Base-by-base conservation (phyloP, 2,797 vertebrate genomes). In the Danio kyathit region DNA sequence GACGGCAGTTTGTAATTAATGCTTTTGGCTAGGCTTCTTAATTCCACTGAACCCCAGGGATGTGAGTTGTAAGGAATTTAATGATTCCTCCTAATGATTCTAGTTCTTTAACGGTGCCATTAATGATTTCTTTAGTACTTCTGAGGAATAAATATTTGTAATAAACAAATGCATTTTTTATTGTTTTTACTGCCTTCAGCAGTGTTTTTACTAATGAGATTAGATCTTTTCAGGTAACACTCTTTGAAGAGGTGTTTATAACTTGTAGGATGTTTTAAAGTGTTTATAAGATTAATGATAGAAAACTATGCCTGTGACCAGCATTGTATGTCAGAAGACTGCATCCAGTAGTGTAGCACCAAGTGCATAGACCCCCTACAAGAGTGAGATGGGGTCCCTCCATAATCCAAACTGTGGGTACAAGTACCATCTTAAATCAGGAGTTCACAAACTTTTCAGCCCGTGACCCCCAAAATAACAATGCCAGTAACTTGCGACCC, bases 81-180 rank as follows among this genome's bases (percentile, higher is more conserved):
- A 70, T 40, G 66, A 52, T 52, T 40, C 29, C 66, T 52, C 66
- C 40, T 70, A 70, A 70, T 70, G 48, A 70, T 70, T 52, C 48
- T 70, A 51, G 21, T 9, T 69, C 13, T 46, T 16, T 69, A 16
- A 69, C 5, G 8, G 13, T 51, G 21, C 46, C 16, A 38, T 51
- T 51, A 69, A 69, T 69, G 65, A 49, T 67, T 67, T 19, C 49
- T 49, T 67, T 49, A 49, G 44, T 67, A 49, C 44, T 67, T 67
- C 7, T 67, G 19, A 29, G 44, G 29, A 29, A 67, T 49, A 29
- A 10, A 69, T 49, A 69, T 51, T 69, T 29, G 29, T 29, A 29
- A 29, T 29, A 29, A 69, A 51, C 66, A 69, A 69, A 38, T 69
- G 6, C 44, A 69, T 69, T 8, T 51, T 14, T 51, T 29, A 69